Evolutionary conservation across 2,888 invertebrate species (phyloP).

Genomic region (Catotricha subobsoleta): DNA sequence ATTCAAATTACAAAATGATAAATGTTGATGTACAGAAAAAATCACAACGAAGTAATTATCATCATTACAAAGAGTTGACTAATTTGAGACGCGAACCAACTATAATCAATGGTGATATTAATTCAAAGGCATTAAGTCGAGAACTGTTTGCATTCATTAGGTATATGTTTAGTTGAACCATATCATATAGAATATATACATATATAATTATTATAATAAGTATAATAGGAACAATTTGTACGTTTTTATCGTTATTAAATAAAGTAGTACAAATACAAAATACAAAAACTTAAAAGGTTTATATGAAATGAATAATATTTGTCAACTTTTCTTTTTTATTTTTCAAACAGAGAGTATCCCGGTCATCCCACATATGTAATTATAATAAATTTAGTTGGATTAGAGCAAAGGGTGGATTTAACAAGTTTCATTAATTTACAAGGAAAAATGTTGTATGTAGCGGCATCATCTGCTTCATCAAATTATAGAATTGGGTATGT

Average conservation of each 20-base stretch:
- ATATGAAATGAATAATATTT: too few species aligned
- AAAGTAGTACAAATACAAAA: too few species aligned
- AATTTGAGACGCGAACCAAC: slow-evolving; percentile 31
- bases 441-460: slow-evolving; percentile 29
- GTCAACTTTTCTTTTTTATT: too few species aligned
- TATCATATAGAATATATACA: too few species aligned
- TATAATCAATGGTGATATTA: slow-evolving; percentile 22
- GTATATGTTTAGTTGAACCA: neutral
- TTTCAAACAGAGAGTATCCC: slow-evolving; percentile 12
- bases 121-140: slow-evolving; percentile 18
- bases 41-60: slow-evolving; percentile 34
- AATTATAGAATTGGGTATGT: slow-evolving; percentile 6
- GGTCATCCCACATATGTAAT: slow-evolving; percentile 17
- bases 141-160: slow-evolving; percentile 11
- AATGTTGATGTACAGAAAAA: slow-evolving; percentile 39
- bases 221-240: too few species aligned
- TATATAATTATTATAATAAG: too few species aligned
- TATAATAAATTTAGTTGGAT: slow-evolving; percentile 31
- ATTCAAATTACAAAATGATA: slow-evolving; percentile 36
- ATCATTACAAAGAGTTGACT: slow-evolving; percentile 37
- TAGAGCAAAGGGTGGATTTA: slow-evolving; percentile 27
- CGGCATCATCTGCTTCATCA: slow-evolving; percentile 9
- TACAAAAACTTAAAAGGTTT: too few species aligned
- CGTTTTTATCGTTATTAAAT: too few species aligned
- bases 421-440: slow-evolving; percentile 30